Evolutionary conservation across 2,797 vertebrate genomes (phyloP).

Genomic region (Pseudocheirus occidentalis): DNA sequence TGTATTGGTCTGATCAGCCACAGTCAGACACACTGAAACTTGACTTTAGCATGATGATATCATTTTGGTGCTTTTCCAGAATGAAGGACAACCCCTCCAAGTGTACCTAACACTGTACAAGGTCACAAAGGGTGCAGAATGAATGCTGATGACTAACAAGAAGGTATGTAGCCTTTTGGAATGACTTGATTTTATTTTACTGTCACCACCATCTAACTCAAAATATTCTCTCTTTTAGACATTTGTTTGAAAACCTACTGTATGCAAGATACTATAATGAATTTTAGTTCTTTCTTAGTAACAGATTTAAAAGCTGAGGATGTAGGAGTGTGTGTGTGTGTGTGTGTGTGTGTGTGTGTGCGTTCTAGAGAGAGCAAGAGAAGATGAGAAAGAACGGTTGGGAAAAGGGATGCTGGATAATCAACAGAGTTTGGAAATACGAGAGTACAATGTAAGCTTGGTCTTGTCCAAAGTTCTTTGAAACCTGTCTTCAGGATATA

Average conservation of each 20-base stretch:
- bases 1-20: too few species aligned
- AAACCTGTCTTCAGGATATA: slow-evolving; percentile 53
- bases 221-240: background rate
- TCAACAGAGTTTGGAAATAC: slow-evolving; percentile 13
- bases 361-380: background rate
- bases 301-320: slow-evolving; percentile 23
- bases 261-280: background rate
- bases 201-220: background rate
- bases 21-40: too few species aligned
- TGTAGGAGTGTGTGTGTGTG: background rate
- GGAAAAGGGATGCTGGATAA: background rate
- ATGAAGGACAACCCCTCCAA: background rate
- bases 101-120: background rate
- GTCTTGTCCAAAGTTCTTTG: slow-evolving; percentile 24
- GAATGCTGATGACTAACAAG: background rate
- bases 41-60: too few species aligned
- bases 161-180: too few species aligned
- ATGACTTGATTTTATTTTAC: background rate
- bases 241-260: background rate
- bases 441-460: background rate
- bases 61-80: too few species aligned
- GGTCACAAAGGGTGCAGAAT: background rate
- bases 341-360: background rate
- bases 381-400: background rate
- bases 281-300: slow-evolving; percentile 32